Base-by-base conservation (phyloP, 2,113 vertebrate species). In the Plectropomus leopardus region DNA sequence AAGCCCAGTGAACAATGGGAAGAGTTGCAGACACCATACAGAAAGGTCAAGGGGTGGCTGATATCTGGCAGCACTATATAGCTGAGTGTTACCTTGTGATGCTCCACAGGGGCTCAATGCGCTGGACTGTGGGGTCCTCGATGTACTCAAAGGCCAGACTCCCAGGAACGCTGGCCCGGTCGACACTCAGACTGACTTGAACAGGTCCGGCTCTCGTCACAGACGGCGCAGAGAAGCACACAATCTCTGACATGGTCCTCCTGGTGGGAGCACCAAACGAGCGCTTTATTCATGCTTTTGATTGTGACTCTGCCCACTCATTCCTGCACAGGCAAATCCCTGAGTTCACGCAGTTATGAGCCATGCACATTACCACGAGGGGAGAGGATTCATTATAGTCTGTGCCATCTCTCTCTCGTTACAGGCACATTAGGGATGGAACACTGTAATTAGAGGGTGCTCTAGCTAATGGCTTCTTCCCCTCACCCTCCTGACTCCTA, bases 51-150 rank as follows among this genome's bases (percentile, higher is more conserved):
- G 36, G 36, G 36, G n/a, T 30, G 16, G 1, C 60, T 32, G 19
- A 15, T 30, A 4, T 26, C 30, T 50, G 40, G 14, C 24, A 16
- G 60, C 5, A 7, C 11, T 61, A 1, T 30, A 2, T 13, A 60
- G 40, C 42, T 70, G 24, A 26, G 7, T 14, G 42, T 86, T 92
- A 98, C 97, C 97, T 99, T 85, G 96, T 92, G 1, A 99, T 99
- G 91, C 97, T 99, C 97, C 97, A 99, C 76, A 97, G 96, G 0
- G 97, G 97, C 16, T 99, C 97, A 5, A 98, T 95, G 75, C 96
- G 96, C 72, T 96, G 96, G 45, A 99, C 97, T 3, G 95, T 97
- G 1, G 97, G 97, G 78, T 99, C 97, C 0, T 98, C 96, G 0
- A 98, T 98, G 95, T 98, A 99, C 86, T 97, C 96, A 0, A 98